phyloP scores from a whole-genome alignment of 92 coral and sea anemone genomes.

The Epizoanthus scotinus region DNA sequence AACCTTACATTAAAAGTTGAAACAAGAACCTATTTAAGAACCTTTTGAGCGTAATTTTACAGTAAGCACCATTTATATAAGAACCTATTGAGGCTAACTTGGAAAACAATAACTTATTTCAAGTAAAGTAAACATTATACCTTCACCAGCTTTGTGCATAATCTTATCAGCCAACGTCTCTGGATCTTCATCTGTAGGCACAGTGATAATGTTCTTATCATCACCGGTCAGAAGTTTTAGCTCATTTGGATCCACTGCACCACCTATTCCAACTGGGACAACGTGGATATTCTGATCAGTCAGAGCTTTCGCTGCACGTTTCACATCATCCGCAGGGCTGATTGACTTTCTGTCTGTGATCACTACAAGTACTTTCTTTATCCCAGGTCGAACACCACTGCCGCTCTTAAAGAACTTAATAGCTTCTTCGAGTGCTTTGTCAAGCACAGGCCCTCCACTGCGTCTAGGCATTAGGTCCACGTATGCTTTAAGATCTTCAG shows the following conservation, averaged over 20 bases:
- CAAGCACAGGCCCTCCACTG: conserved; percentile 35
- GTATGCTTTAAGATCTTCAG: conserved; percentile 28
- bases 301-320: conserved; percentile 60
- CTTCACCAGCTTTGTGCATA: conserved; percentile 30
- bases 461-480: conserved; percentile 31
- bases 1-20: too few relatives aligned
- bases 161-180: conserved; percentile 17
- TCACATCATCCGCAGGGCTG: conserved; percentile 52
- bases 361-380: conserved; percentile 44
- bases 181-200: conserved; percentile 23
- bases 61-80: too few relatives aligned
- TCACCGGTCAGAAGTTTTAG: conserved; percentile 57
- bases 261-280: conserved; percentile 69
- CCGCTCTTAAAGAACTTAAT: conserved; percentile 35
- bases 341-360: conserved; percentile 46
- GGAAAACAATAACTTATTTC: neutral
- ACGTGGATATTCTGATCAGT: conserved; percentile 61
- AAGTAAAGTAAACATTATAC: neutral
- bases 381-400: conserved; percentile 47
- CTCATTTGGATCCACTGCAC: conserved; percentile 54
- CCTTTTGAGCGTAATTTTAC: too few relatives aligned
- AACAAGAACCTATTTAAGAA: too few relatives aligned
- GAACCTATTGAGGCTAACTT: too few relatives aligned
- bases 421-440: conserved; percentile 44
- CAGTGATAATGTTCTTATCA: conserved; percentile 52